Conservation (phyloP, 2,888 invertebrate species). For the Thera obeliscata region DNA sequence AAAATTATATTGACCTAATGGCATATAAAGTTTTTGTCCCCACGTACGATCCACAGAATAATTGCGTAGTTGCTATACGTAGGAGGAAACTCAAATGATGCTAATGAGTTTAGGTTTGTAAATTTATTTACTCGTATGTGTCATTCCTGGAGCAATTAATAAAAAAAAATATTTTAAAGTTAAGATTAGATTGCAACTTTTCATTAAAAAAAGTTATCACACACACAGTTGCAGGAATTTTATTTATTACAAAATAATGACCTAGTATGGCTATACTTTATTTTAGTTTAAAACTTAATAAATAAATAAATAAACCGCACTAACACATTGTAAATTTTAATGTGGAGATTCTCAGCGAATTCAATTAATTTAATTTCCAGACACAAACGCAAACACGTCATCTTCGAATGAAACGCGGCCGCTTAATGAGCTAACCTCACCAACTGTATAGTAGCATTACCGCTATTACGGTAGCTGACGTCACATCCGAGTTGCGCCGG, state of each 20-base stretch:
- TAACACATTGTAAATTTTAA: not conserved
- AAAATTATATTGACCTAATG: slow-evolving; percentile 1
- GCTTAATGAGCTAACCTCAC: slow-evolving; percentile 49
- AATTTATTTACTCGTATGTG: not conserved
- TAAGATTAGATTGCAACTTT: too few relatives aligned
- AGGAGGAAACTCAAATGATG: not conserved
- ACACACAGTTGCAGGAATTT: too few relatives aligned
- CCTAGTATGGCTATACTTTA: too few relatives aligned
- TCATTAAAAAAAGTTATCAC: too few relatives aligned
- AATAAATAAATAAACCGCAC: too few relatives aligned
- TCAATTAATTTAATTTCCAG: not conserved
- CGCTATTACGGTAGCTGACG: slow-evolving; percentile 57
- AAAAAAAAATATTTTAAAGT: too few relatives aligned
- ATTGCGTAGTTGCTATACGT: not conserved
- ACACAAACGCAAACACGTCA: slow-evolving; percentile 42
- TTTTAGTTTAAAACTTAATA: too few relatives aligned
- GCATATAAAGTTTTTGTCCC: not conserved
- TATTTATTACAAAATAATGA: too few relatives aligned
- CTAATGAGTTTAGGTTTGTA: not conserved
- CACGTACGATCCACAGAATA: not conserved
- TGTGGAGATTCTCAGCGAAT: not conserved
- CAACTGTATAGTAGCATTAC: slow-evolving; percentile 35
- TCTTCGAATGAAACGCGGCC: slow-evolving; percentile 44
- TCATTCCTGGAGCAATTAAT: too few relatives aligned
- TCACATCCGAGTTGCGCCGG: slow-evolving; percentile 59